A percentile compares a stretch with the other conserved stretches of the same genome.
These are phyloP conservation scores for Sporophila hypoxantha DNA, from an alignment of 2,113 vertebrate species.

Conservation along the genomic window DNA sequence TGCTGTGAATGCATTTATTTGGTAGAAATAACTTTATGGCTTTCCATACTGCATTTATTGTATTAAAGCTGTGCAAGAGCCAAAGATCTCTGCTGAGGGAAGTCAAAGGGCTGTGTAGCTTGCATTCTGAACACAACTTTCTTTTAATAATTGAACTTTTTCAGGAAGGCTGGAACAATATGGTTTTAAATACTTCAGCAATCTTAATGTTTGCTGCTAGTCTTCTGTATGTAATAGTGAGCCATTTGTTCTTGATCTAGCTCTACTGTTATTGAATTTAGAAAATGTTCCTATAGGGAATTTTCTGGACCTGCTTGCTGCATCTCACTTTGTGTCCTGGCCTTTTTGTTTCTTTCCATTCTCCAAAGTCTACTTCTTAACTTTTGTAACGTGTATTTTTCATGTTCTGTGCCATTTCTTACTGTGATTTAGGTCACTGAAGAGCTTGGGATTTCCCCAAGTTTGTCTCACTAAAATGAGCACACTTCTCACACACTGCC, in stretches of 20 bases:
- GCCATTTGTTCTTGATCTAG: not conserved
- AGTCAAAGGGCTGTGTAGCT: not conserved
- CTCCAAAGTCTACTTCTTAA: not conserved
- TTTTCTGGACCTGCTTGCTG: not conserved
- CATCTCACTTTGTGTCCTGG: not conserved
- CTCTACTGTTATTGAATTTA: not conserved
- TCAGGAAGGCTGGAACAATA: not conserved
- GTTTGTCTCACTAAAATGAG: not conserved
- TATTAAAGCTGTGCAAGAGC: not conserved
- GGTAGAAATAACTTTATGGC: not conserved
- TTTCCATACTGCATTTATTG: not conserved
- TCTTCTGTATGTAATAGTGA: not conserved
- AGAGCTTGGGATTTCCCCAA: not conserved
- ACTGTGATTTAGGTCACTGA: not conserved
- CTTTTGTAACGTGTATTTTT: not conserved
- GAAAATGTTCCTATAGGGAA: not conserved
- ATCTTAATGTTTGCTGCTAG: not conserved
- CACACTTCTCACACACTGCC: not conserved
- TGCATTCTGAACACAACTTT: not conserved
- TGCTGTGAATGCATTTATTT: not conserved
- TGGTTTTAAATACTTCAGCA: not conserved
- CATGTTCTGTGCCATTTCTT: not conserved
- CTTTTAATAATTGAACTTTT: not conserved
- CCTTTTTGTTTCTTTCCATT: not conserved
- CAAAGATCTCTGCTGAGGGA: not conserved